Base-by-base conservation (phyloP, 2,113 vertebrate species). In the Hydrochoerus hydrochaeris region DNA sequence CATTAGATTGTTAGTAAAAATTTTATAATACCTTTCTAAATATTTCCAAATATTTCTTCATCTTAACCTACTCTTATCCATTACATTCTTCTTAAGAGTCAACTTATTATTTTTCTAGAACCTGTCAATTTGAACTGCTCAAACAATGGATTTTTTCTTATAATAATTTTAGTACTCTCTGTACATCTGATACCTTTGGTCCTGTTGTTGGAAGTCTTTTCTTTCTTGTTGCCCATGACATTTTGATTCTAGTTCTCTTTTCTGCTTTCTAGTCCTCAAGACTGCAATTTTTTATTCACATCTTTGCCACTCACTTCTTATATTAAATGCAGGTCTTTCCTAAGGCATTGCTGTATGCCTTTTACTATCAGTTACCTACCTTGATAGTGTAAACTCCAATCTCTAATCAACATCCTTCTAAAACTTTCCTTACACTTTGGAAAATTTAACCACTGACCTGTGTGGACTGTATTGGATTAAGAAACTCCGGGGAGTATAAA, bases 11-110 rank as follows among this genome's bases (percentile, higher is more conserved):
- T 54, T 85, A 84, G 58, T 67, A 91, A 58, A 62, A 75, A 57
- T 65, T 67, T 73, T 32, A 44, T 41, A 67, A 67, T 17, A 85
- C 0, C 26, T 85, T 95, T 85, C 35, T 60, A 85, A 90, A 69
- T 94, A 77, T 86, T 90, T 90, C 44, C 54, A 90, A 86, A 63
- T 87, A 49, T 52, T n/a, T 77, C 90, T 17, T 77, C 91, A 20
- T 54, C 49, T 86, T 88, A 35, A 38, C 26, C 54, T 63, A 41
- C 30, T 62, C 57, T 91, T 91, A 49, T 54, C 1, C 1, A 77
- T 69, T 80, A 67, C 41, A 5, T 65, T 90, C 28, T 87, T 92
- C 41, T 77, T 78, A 14, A 57, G 35, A 92, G 24, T 94, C 13
- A 46, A 91, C 52, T 78, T 71, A 22, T 38, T 3, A 69, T 62